A percentile compares a stretch with the other conserved stretches of the same genome.
Evolutionary conservation across 2,113 vertebrate species (phyloP).

Genomic region (Eleginops maclovinus): DNA sequence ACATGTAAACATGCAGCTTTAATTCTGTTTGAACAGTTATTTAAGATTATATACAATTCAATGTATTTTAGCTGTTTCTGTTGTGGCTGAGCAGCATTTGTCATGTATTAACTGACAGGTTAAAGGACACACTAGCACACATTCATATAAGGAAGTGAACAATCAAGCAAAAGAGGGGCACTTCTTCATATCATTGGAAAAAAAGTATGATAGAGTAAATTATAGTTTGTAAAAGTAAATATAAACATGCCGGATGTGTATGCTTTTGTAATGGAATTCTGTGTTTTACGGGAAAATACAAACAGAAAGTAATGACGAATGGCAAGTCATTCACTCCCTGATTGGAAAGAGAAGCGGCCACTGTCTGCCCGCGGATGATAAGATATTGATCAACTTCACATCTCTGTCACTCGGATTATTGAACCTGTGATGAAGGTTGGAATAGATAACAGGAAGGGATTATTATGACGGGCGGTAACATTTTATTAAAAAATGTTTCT

Average conservation of each 20-base stretch:
- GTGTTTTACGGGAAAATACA: constrained; percentile 26
- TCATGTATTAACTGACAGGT: too few species aligned
- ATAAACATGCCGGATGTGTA: constrained; percentile 3
- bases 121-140: background rate
- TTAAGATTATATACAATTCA: background rate
- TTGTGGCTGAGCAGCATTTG: background rate
- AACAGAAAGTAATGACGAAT: constrained; percentile 35
- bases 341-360: constrained; percentile 45
- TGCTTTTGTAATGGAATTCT: constrained; percentile 1
- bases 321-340: constrained; percentile 37
- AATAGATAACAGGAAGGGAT: constrained; percentile 73
- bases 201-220: constrained; percentile 1
- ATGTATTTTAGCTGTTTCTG: background rate
- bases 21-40: background rate
- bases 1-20: background rate
- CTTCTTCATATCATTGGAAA: constrained; percentile 1
- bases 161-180: background rate
- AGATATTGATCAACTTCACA: constrained; percentile 71
- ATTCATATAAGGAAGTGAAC: constrained; percentile 8
- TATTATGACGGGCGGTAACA: constrained; percentile 65
- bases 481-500: constrained; percentile 66
- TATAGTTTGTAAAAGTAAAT: background rate
- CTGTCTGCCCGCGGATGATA: constrained; percentile 68
- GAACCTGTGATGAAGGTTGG: constrained; percentile 57
- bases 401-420: constrained; percentile 65